Evolutionary conservation across 2,113 vertebrate species (phyloP).

Genomic region (Capreolus pygargus): DNA sequence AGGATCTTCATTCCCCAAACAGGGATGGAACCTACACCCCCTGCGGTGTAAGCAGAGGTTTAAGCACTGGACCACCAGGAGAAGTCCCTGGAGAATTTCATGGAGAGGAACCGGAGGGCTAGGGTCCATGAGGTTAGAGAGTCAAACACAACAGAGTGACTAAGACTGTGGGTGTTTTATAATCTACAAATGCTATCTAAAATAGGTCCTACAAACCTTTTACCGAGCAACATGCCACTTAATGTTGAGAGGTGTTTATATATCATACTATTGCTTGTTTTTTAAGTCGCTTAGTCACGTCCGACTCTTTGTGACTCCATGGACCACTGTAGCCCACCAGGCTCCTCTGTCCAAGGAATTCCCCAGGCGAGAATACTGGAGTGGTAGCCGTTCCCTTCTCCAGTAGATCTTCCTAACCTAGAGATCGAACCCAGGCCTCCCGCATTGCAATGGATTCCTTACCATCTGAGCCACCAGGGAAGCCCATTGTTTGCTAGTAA

Average conservation of each 20-base stretch:
- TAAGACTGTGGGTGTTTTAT: not conserved
- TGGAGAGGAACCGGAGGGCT: not conserved
- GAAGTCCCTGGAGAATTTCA: not conserved
- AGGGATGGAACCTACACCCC: not conserved
- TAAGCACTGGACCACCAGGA: not conserved
- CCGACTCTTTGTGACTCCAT: not conserved
- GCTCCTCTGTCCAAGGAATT: not conserved
- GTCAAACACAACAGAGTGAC: not conserved
- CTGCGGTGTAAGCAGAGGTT: not conserved
- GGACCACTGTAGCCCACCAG: not conserved
- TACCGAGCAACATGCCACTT: not conserved
- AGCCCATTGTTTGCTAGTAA: not conserved
- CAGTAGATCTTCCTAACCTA: not conserved
- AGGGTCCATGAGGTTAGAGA: not conserved
- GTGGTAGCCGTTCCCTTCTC: not conserved
- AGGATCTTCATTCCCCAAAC: not conserved
- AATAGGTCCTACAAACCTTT: not conserved
- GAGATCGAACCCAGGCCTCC: not conserved
- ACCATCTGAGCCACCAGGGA: not conserved
- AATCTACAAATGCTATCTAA: not conserved
- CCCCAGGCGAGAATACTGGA: not conserved
- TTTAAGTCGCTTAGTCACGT: not conserved
- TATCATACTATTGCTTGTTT: not conserved
- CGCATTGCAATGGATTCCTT: not conserved
- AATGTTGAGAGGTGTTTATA: not conserved